phyloP scores from a whole-genome alignment of 2,888 invertebrate species.

The Ichneumoninae sp. region DNA sequence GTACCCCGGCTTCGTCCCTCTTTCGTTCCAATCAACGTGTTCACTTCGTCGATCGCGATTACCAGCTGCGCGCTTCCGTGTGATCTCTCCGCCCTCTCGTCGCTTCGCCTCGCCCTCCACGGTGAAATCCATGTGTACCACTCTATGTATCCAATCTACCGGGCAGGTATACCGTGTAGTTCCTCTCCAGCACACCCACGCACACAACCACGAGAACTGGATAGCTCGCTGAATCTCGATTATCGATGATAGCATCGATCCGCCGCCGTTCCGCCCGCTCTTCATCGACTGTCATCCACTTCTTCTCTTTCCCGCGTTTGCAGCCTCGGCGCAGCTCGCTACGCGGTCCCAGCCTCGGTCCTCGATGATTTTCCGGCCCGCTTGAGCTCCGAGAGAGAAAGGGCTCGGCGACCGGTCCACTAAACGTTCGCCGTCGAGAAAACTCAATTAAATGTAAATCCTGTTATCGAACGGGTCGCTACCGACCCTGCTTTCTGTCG shows the following conservation, averaged over 20 bases:
- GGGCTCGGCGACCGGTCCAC: conserved; percentile 1
- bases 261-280: conserved; percentile 11
- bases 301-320: conserved; percentile 27
- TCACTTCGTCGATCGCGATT: conserved; percentile 31
- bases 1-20: neutral
- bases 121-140: neutral
- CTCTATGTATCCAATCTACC: neutral
- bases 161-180: neutral
- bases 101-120: conserved; percentile 2
- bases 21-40: conserved; percentile 21
- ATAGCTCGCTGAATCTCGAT: conserved; percentile 57
- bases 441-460: conserved; percentile 64
- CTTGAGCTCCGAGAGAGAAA: conserved; percentile 20
- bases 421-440: conserved; percentile 43
- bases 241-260: conserved; percentile 53
- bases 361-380: conserved; percentile 53
- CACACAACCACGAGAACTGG: conserved; percentile 30
- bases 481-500: conserved; percentile 30
- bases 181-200: neutral
- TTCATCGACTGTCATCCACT: conserved; percentile 62
- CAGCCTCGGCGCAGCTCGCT: neutral
- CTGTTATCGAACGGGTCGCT: conserved; percentile 43
- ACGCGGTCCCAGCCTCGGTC: conserved; percentile 7
- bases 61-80: conserved; percentile 34
- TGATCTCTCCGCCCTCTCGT: conserved; percentile 4